phyloP scores from a whole-genome alignment of 2,113 vertebrate genomes.

The Clarias magur region DNA sequence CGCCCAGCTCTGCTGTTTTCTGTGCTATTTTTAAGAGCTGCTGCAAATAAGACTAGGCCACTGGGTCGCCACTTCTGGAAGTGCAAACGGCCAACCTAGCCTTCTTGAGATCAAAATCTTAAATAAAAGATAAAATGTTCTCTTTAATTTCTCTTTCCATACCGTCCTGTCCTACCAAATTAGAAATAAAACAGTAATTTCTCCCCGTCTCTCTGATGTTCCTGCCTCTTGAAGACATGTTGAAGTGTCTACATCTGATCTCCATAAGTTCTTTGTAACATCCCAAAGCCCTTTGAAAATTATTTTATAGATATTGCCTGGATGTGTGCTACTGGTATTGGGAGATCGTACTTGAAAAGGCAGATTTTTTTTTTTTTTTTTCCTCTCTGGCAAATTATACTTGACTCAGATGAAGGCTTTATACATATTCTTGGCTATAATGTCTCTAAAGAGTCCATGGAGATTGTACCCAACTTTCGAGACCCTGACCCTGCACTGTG shows the following conservation, averaged over 20 bases:
- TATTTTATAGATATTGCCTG: background rate
- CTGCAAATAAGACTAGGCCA: no score
- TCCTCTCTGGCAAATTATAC: background rate
- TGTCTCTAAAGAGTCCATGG: background rate
- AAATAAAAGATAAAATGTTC: background rate
- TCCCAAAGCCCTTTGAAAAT: background rate
- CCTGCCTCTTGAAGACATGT: background rate
- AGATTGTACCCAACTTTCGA: background rate
- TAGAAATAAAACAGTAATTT: background rate
- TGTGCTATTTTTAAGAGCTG: no score
- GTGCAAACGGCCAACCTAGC: no score
- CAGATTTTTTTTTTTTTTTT: background rate
- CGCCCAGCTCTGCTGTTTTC: no score
- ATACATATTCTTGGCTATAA: background rate
- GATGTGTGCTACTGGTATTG: background rate
- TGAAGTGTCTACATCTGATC: background rate
- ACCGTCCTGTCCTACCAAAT: background rate
- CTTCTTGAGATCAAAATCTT: no score
- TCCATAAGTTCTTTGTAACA: background rate
- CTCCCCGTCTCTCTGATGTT: background rate
- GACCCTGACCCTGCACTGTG: background rate
- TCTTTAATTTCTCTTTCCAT: background rate
- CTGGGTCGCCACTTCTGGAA: no score
- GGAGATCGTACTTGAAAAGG: background rate
- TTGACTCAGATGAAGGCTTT: background rate